Evolutionary conservation across 2,888 invertebrate species (phyloP).

Genomic region (Meliscaeva auricollis): DNA sequence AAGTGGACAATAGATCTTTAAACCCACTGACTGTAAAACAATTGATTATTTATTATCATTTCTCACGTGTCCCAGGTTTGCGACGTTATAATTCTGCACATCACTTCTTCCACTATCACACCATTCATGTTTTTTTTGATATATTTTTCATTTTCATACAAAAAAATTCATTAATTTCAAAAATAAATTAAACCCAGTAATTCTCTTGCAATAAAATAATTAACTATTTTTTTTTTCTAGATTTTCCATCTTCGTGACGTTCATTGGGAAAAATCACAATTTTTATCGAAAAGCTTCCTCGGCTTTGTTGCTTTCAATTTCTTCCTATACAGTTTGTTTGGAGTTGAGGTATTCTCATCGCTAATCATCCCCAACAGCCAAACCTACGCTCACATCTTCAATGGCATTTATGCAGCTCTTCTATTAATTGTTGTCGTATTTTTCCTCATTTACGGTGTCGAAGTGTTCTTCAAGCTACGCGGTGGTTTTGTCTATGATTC

Average conservation of each 20-base stretch:
- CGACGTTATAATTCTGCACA: too few relatives aligned
- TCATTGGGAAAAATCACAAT: slow-evolving; percentile 94
- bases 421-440: slow-evolving; percentile 95
- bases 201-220: too few relatives aligned
- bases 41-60: too few relatives aligned
- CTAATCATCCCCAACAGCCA: slow-evolving; percentile 81
- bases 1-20: too few relatives aligned
- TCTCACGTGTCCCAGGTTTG: too few relatives aligned
- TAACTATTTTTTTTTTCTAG: slow-evolving; percentile 84
- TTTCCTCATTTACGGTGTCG: slow-evolving; percentile 97
- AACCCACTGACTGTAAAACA: too few relatives aligned
- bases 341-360: slow-evolving; percentile 87
- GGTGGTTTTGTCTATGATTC: slow-evolving; percentile 93
- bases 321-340: slow-evolving; percentile 93
- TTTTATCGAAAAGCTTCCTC: slow-evolving; percentile 95
- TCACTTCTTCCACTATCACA: too few relatives aligned
- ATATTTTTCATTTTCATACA: too few relatives aligned
- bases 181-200: too few relatives aligned
- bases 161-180: too few relatives aligned
- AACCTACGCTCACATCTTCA: slow-evolving; percentile 93
- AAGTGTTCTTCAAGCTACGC: slow-evolving; percentile 96
- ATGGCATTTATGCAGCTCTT: slow-evolving; percentile 96
- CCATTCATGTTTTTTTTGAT: too few relatives aligned
- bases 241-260: slow-evolving; percentile 95
- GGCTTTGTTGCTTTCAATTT: slow-evolving; percentile 96